Conservation (phyloP, 37 sponge, comb jelly and placozoan genomes). For the Bolinopsis microptera region DNA sequence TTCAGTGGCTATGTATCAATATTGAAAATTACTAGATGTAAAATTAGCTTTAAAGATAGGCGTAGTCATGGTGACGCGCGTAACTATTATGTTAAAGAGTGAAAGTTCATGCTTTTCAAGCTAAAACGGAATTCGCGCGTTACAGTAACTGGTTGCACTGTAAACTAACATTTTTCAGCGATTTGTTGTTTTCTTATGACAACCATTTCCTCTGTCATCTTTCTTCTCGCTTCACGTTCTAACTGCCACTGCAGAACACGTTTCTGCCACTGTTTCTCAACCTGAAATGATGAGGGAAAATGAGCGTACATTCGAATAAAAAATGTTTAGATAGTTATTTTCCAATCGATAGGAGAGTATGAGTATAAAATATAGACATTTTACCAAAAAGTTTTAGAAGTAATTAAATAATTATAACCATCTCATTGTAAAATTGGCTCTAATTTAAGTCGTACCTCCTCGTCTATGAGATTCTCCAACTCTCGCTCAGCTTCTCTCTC, state of each 20-base stretch:
- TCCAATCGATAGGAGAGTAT: background rate
- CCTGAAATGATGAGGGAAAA: too few species aligned
- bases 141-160: background rate
- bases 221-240: constrained; percentile 88
- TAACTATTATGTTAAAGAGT: background rate
- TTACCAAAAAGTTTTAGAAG: too few species aligned
- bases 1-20: too few species aligned
- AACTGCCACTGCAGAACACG: constrained; percentile 85
- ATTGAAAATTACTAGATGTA: too few species aligned
- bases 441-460: too few species aligned
- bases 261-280: constrained; percentile 85
- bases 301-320: background rate
- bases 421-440: too few species aligned
- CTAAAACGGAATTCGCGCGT: background rate
- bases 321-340: background rate
- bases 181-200: constrained; percentile 83
- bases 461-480: constrained; percentile 78
- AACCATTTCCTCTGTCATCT: constrained; percentile 87
- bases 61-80: constrained; percentile 51
- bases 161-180: constrained; percentile 41
- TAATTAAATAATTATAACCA: too few species aligned
- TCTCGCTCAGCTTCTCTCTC: constrained; percentile 82
- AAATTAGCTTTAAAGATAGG: background rate
- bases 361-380: background rate
- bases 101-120: background rate